Base-by-base conservation (phyloP, 2,888 invertebrate species). In the Argyresthia albistria region DNA sequence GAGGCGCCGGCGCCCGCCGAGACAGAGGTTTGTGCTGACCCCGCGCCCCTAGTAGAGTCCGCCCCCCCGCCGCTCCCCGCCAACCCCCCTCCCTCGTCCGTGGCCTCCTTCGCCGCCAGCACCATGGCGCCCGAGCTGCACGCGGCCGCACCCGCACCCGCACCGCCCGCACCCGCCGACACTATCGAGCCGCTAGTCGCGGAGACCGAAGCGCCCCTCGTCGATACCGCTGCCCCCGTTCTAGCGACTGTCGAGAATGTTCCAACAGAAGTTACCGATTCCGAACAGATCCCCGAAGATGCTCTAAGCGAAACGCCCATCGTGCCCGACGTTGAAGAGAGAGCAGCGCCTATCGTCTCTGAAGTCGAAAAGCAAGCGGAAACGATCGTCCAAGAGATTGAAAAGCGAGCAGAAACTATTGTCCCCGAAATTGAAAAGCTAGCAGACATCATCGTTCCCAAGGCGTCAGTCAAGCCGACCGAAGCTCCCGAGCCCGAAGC, bases 71-170 rank as follows among this genome's bases (percentile, higher is more conserved):
- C 93, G 65, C 90, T 93, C 72, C 93, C 93, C 63, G 89, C 91
- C 73, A 91, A 91, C 73, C 92, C 92, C 71, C 93, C 93, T 74
- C 93, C 93, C 64, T 92, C 92, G 69, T 92, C 92, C 81, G 91
- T 93, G 84, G 91, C 90, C 76, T 91, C 91, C 66, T 93, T 93
- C 80, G 93, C 92, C 76, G 91, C 90, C 71, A 89, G 90, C 71
- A 91, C 91, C 59, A 91, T 91, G 89, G 91, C 91, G 73, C 89
- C 81, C 64, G 86, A 86, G 67, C 62, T 76, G 70, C 70, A 80
- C 64, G 77, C 76, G 60, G 76, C 49, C 12, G 37, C 16, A 12
- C 35, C n/a, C 14, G 48, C 47, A 14, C 14, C 12, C 16, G 15
- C 43, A 35, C 25, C 50, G 42, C 16, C 12, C 15, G 45, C 14